Percentiles rank a stretch among this genome's conserved stretches.
Conservation (phyloP, 2,113 vertebrate species). For the Trematomus loennbergii region DNA sequence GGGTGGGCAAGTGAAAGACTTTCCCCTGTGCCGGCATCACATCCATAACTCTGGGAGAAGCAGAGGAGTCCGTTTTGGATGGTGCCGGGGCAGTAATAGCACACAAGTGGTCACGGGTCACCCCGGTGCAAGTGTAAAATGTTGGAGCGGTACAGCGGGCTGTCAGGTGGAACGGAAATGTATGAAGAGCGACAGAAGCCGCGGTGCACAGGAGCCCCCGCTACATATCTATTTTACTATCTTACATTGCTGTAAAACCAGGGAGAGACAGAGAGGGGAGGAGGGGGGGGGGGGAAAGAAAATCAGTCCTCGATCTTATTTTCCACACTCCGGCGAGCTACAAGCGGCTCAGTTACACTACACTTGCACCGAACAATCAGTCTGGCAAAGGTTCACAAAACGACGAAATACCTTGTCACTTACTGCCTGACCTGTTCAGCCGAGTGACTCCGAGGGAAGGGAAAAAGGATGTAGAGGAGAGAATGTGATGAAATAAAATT, state of each 20-base stretch:
- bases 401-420: conserved; percentile 89
- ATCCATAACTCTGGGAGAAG: conserved; percentile 37
- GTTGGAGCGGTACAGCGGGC: conserved; percentile 56
- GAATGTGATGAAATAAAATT: conserved; percentile 38
- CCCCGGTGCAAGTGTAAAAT: conserved; percentile 53
- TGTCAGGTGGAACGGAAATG: conserved; percentile 75
- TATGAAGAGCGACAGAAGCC: conserved; percentile 58
- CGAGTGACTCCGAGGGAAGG: conserved; percentile 72
- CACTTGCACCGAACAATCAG: conserved; percentile 90
- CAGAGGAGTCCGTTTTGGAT: conserved; percentile 47
- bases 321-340: conserved; percentile 91
- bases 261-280: conserved; percentile 19
- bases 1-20: conserved; percentile 35
- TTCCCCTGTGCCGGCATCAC: conserved; percentile 21
- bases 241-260: conserved; percentile 82
- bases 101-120: conserved; percentile 74
- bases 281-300: conserved; percentile 11
- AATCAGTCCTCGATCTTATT: conserved; percentile 90
- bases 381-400: conserved; percentile 91
- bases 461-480: conserved; percentile 6
- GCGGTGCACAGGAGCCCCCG: conserved; percentile 32
- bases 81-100: conserved; percentile 53
- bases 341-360: conserved; percentile 91
- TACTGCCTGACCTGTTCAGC: conserved; percentile 86
- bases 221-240: conserved; percentile 79